phyloP scores from a whole-genome alignment of 1,140 invertebrate genomes.

The Notospermus geniculatus region DNA sequence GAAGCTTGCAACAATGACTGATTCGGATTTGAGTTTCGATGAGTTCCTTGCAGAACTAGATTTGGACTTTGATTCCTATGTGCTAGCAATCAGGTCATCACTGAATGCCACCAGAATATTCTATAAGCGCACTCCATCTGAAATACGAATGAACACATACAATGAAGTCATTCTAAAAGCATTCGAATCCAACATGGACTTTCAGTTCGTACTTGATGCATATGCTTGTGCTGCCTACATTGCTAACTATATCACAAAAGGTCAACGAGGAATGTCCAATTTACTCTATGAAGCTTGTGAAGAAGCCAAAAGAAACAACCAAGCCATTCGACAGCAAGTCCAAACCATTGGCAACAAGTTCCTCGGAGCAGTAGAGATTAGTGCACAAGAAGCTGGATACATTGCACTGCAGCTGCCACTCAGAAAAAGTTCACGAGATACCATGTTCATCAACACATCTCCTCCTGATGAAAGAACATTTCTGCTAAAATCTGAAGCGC shows the following conservation, averaged over 20 bases:
- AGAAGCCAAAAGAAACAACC: constrained; percentile 24
- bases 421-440: no score
- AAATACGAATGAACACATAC: constrained; percentile 22
- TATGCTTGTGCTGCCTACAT: background rate
- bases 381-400: constrained; percentile 26
- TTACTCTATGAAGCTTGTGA: constrained; percentile 16
- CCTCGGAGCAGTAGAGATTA: constrained; percentile 21
- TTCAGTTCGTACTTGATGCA: background rate
- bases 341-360: constrained; percentile 25
- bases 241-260: background rate
- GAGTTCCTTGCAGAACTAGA: constrained; percentile 18
- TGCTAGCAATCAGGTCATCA: no score
- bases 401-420: constrained; percentile 30
- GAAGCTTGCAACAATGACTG: constrained; percentile 18
- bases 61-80: no score
- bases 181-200: constrained; percentile 17
- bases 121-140: no score
- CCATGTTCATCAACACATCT: constrained; percentile 26
- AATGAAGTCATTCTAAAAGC: constrained; percentile 13
- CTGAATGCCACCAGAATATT: no score
- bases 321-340: constrained; percentile 23
- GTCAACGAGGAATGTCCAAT: constrained; percentile 14
- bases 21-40: constrained; percentile 19
- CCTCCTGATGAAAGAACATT: no score
- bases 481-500: constrained; percentile 16